A percentile compares a stretch with the other conserved stretches of the same genome.
These are phyloP conservation scores for Thaumatotibia leucotreta DNA, from an alignment of 1,140 invertebrate species.

Conservation along the genomic window DNA sequence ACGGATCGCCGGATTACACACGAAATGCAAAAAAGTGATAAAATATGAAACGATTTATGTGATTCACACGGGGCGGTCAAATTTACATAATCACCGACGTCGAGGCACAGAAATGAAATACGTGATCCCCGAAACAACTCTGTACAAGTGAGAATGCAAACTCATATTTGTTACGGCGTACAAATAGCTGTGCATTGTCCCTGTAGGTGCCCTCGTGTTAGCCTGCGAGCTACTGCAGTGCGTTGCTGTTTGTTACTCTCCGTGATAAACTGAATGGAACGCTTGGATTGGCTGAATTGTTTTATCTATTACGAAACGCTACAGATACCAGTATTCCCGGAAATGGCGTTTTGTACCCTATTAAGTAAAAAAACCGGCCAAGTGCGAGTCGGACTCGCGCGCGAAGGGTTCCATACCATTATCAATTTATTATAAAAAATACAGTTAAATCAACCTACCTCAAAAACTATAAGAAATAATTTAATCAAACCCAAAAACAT, in stretches of 20 bases:
- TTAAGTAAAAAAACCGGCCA: too few relatives aligned
- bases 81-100: conserved; percentile 55
- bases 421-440: too few relatives aligned
- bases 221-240: background rate
- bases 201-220: background rate
- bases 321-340: background rate
- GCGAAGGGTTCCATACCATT: too few relatives aligned
- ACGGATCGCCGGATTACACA: conserved; percentile 39
- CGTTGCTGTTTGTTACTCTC: background rate
- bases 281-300: background rate
- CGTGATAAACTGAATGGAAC: background rate
- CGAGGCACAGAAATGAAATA: conserved; percentile 43
- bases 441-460: too few relatives aligned
- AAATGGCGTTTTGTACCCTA: too few relatives aligned
- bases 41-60: conserved; percentile 61
- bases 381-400: too few relatives aligned
- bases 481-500: too few relatives aligned
- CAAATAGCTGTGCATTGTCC: conserved; percentile 6
- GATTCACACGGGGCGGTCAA: conserved; percentile 38
- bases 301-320: background rate
- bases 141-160: conserved; percentile 20
- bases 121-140: conserved; percentile 36
- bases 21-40: conserved; percentile 55
- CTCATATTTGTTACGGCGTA: background rate
- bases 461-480: too few relatives aligned